Conservation (phyloP, 1,140 invertebrate genomes). For the Pachyrhynchus sulphureomaculatus region DNA sequence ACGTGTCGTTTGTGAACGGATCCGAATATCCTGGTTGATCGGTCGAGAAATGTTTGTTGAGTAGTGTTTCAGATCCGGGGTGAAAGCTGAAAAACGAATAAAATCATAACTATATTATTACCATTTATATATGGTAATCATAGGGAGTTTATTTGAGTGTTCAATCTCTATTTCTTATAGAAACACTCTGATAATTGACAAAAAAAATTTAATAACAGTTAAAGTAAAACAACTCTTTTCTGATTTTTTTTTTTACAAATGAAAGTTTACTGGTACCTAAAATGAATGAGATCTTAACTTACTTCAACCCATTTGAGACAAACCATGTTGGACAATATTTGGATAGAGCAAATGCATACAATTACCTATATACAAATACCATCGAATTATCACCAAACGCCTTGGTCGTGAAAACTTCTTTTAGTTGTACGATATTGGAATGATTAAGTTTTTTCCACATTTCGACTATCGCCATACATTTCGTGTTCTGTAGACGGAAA, state of each 20-base stretch:
- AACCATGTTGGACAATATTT: too few species aligned
- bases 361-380: slow-evolving; percentile 85
- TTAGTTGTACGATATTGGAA: slow-evolving; percentile 88
- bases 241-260: too few species aligned
- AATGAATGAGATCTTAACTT: too few species aligned
- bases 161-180: too few species aligned
- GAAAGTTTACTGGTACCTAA: too few species aligned
- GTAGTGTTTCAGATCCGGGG: slow-evolving; percentile 84
- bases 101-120: neutral
- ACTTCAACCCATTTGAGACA: too few species aligned
- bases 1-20: slow-evolving; percentile 80
- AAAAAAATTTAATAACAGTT: too few species aligned
- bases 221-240: too few species aligned
- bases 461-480: slow-evolving; percentile 83
- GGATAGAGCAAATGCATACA: too few species aligned
- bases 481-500: slow-evolving; percentile 77
- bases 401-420: slow-evolving; percentile 94
- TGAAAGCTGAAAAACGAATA: slow-evolving; percentile 66
- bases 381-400: slow-evolving; percentile 94
- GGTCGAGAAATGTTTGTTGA: slow-evolving; percentile 80
- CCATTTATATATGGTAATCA: too few species aligned
- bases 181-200: too few species aligned
- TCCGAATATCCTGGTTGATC: slow-evolving; percentile 74
- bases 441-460: slow-evolving; percentile 93
- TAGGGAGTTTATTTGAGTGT: too few species aligned